Evolutionary conservation across 2,797 vertebrate genomes (phyloP), one percentile per base, ranked within the genome.

Genomic region (Sebastolobus altivelis): DNA sequence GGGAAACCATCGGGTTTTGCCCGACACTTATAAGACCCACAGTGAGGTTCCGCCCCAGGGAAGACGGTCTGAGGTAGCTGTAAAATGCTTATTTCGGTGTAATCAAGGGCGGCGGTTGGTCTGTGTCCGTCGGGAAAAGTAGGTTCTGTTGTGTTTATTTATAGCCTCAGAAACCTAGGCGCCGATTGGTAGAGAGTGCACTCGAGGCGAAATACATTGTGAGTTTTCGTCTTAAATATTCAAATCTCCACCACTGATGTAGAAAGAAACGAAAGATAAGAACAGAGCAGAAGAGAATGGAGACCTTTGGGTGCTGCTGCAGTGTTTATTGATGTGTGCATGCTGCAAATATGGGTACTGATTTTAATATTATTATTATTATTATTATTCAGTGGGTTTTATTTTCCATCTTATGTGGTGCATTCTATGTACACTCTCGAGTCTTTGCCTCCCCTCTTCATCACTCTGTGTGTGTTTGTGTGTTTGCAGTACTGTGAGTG

Each of bases 401-500:
- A 52, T 52, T 52, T 52, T 52, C 49, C 49, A 33, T 20, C 33
- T 59, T 59, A 29, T 59, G 22, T 56, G 6, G 5, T 56, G 22
- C 56, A 29, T 29, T 59, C 55, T 14, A 12, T 22, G 13, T 38
- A 38, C 11, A 38, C 37, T 38, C 10, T 38, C 9, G 10, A 38
- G 37, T 11, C 37, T 52, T n/a, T 52, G 2, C 49, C 49, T n/a
- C 20, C 49, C 49, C 49, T 52, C 18, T 52, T 52, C 49, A 52
- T 52, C 49, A 52, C 49, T 49, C 18, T 43, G 40, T 43, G 40
- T 43, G 14, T 43, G 40, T 43, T 43, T 52, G 31, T 56, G 54
- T 61, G 59, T 35, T n/a, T 73, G 68, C 56, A 63, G 59, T 22
- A 60, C 55, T 5, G 46, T 20, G 6, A 65, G 70, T 62, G 63